Conservation (phyloP, 1,140 invertebrate genomes). For the Saccostrea glomerata region DNA sequence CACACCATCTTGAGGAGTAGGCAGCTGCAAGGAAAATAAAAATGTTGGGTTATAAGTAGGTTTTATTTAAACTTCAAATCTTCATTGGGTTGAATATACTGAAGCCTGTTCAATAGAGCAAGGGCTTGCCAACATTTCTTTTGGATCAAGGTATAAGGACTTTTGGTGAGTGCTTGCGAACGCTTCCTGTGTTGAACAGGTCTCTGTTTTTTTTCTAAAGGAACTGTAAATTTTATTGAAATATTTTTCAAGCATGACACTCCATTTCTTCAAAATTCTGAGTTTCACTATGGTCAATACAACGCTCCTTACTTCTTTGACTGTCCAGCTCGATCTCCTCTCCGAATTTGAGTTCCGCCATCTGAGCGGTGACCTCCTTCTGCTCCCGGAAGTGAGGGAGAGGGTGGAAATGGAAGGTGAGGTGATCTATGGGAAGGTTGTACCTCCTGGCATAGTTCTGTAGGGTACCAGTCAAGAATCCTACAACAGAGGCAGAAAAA, state of each 20-base stretch:
- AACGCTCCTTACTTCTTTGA: constrained; percentile 68
- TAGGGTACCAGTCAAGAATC: constrained; percentile 91
- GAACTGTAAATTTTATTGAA: no score
- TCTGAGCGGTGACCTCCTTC: constrained; percentile 73
- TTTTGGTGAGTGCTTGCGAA: no score
- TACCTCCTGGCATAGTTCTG: constrained; percentile 92
- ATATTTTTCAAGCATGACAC: no score
- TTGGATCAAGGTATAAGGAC: no score
- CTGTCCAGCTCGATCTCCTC: constrained; percentile 80
- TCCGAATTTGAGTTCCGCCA: constrained; percentile 75
- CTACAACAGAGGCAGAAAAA: constrained; percentile 56
- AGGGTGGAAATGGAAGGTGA: constrained; percentile 88
- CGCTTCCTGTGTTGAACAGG: no score
- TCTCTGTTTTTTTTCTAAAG: no score
- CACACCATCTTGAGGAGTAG: constrained; percentile 85
- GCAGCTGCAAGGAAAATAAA: constrained; percentile 78
- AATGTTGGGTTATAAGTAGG: neutral
- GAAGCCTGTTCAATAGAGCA: no score
- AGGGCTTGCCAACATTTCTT: no score
- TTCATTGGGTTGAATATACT: neutral
- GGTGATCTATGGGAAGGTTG: constrained; percentile 89
- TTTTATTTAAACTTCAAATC: neutral
- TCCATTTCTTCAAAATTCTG: no score
- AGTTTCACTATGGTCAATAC: neutral
- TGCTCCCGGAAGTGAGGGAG: constrained; percentile 81